Percentiles rank a stretch among this genome's conserved stretches.
phyloP scores from a whole-genome alignment of 2,797 vertebrate species.

The Bufotes viridis region DNA sequence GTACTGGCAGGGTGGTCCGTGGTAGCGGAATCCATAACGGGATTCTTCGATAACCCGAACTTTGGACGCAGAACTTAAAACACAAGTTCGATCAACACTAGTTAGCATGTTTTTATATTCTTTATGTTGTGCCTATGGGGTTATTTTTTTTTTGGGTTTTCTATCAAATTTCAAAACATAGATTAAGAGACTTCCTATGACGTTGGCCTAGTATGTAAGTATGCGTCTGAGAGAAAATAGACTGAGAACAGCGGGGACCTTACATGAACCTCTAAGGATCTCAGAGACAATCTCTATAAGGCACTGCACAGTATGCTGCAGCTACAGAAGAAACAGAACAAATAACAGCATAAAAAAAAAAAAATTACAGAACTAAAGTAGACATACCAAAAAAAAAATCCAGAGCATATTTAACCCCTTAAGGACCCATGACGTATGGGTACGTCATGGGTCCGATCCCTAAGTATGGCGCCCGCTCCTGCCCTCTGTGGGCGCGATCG shows the following conservation, averaged over 20 bases:
- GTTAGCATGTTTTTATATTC: background rate
- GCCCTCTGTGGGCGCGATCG: too few relatives aligned
- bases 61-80: too few relatives aligned
- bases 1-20: too few relatives aligned
- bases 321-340: background rate
- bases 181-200: background rate
- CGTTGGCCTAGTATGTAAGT: background rate
- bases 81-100: too few relatives aligned
- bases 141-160: background rate
- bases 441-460: too few relatives aligned
- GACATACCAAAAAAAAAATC: too few relatives aligned
- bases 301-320: background rate
- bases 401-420: too few relatives aligned
- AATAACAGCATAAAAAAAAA: background rate
- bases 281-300: background rate
- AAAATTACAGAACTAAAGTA: background rate
- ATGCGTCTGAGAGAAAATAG: background rate
- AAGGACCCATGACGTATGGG: too few relatives aligned
- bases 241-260: background rate
- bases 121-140: background rate
- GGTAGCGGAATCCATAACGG: too few relatives aligned
- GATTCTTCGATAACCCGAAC: too few relatives aligned
- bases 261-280: background rate
- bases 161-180: background rate
- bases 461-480: too few relatives aligned